Base-by-base conservation (phyloP, 2,888 invertebrate genomes). In the Cepaea hortensis region DNA sequence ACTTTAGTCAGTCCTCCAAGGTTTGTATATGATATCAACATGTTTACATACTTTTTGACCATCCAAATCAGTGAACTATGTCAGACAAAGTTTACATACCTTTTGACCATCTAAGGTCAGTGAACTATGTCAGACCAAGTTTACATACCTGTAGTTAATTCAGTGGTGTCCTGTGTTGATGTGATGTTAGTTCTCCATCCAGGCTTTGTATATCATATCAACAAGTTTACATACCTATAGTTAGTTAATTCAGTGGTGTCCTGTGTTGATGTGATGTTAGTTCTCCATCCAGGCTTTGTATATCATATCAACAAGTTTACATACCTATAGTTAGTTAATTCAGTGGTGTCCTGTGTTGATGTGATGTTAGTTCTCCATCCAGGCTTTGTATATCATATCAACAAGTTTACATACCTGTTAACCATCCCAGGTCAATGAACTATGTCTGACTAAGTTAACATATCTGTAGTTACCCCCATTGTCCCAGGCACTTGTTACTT, bases 221-320 rank as follows among this genome's bases (percentile, higher is more conserved):
- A 15, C 68, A n/a, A 35, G 55, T 55, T 55, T 9, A 11, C 55
- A 55, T 55, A 55, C 55, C 55, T 55, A 3, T 55, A 55, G 68
- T 68, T n/a, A n/a, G n/a, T n/a, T 68, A 68, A 20, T 68, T 68
- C 65, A 13, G 3, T 13, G 15, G 4, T 68, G 20, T 5, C 13
- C 4, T 92, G 93, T 89, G 93, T 94, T 86, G 95, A 94, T 5
- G 90, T 95, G 73, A 94, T 94, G 46, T 88, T 93, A 83, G 90
- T 94, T 55, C 92, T 88, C n/a, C n/a, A n/a, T n/a, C n/a, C n/a
- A n/a, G n/a, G n/a, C n/a, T n/a, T n/a, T n/a, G n/a, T n/a, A n/a
- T n/a, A n/a, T n/a, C n/a, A n/a, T n/a, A n/a, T n/a, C n/a, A n/a
- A 15, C 68, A n/a, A 35, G 55, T 55, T 55, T 9, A 11, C 55